These are phyloP conservation scores for Ametastegia equiseti DNA, from an alignment of 2,888 invertebrate species.

Conservation along the genomic window DNA sequence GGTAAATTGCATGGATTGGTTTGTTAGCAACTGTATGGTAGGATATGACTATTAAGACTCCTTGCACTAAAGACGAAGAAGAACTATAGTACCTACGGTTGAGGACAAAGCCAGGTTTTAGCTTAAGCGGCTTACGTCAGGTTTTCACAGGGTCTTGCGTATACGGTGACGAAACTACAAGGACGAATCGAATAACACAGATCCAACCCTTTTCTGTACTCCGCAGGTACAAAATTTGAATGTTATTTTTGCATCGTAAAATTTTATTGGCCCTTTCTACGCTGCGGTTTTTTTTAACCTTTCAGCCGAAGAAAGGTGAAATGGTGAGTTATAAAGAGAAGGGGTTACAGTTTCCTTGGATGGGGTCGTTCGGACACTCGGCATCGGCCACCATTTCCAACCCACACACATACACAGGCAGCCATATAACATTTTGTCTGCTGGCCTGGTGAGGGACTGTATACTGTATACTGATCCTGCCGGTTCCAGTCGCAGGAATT, in stretches of 20 bases:
- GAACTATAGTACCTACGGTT: not conserved
- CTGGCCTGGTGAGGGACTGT: constrained; percentile 29
- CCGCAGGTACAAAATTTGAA: not conserved
- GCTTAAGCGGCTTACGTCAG: constrained; percentile 47
- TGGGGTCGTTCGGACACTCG: constrained; percentile 9
- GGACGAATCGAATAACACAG: not conserved
- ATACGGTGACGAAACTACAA: not conserved
- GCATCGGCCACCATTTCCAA: not conserved
- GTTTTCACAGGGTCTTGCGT: constrained; percentile 31
- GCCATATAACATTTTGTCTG: constrained; percentile 37
- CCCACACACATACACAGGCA: not conserved
- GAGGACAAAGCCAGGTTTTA: constrained; percentile 15
- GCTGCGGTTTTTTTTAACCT: constrained; percentile 45
- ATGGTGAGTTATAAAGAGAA: constrained; percentile 21
- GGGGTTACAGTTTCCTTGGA: constrained; percentile 30
- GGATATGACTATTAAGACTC: not conserved
- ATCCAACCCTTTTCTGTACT: constrained; percentile 27
- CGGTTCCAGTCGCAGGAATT: not conserved
- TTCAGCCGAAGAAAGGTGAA: constrained; percentile 40
- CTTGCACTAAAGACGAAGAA: not conserved
- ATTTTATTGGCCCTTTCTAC: constrained; percentile 30
- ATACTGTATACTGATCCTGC: constrained; percentile 9
- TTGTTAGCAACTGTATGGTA: not conserved
- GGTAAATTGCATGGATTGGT: not conserved
- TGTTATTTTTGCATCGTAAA: constrained; percentile 8